Evolutionary conservation across 2,888 invertebrate genomes (phyloP).

Genomic region (Seira musarum): DNA sequence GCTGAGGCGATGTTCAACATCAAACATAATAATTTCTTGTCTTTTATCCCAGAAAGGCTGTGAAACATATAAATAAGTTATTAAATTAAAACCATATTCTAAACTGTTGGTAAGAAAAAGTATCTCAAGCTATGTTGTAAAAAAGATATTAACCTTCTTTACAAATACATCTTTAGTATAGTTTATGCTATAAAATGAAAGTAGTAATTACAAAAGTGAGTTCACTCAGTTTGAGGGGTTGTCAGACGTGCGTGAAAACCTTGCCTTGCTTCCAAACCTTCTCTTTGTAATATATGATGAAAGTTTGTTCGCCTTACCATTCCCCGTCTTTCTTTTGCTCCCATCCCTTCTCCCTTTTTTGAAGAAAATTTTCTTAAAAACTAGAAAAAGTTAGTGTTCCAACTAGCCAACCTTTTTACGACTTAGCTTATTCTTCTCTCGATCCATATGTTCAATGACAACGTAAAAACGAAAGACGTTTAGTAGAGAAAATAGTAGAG

Average conservation of each 20-base stretch:
- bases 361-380: too few relatives aligned
- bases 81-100: constrained; percentile 9
- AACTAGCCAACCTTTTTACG: too few relatives aligned
- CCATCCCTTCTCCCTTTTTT: not conserved
- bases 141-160: too few relatives aligned
- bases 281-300: constrained; percentile 62
- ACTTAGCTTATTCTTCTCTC: too few relatives aligned
- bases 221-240: constrained; percentile 41
- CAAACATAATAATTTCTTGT: constrained; percentile 14
- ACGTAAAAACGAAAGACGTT: constrained; percentile 26
- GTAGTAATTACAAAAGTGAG: not conserved
- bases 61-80: constrained; percentile 5
- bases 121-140: too few relatives aligned
- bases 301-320: constrained; percentile 59
- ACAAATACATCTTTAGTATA: too few relatives aligned
- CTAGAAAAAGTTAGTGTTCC: too few relatives aligned
- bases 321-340: too few relatives aligned
- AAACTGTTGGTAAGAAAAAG: too few relatives aligned
- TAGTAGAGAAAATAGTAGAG: constrained; percentile 6
- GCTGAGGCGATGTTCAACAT: constrained; percentile 9
- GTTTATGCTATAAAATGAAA: too few relatives aligned
- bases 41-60: not conserved
- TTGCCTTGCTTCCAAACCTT: constrained; percentile 3
- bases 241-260: constrained; percentile 36
- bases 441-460: constrained; percentile 24